Percentiles rank a stretch among this genome's conserved stretches.
Conservation (phyloP, 2,888 invertebrate species). For the Nymphalis urticae region DNA sequence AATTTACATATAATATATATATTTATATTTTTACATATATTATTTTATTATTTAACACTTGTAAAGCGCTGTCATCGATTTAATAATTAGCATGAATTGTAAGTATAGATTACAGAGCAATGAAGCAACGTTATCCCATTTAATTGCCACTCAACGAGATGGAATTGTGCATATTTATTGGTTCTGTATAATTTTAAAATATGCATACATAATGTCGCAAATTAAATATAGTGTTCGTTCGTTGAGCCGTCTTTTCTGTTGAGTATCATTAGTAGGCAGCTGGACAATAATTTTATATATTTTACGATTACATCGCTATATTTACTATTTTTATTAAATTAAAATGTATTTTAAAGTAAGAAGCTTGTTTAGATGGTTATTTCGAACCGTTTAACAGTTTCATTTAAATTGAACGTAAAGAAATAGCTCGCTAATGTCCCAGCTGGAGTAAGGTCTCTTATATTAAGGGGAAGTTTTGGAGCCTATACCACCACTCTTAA, state of each 20-base stretch:
- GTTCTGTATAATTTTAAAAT: constrained; percentile 46
- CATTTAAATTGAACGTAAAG: too few relatives aligned
- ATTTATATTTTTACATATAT: neutral
- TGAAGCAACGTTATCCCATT: constrained; percentile 30
- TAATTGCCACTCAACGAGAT: constrained; percentile 46
- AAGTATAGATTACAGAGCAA: neutral
- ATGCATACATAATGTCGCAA: constrained; percentile 51
- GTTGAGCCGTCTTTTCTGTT: constrained; percentile 30
- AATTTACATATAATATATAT: too few relatives aligned
- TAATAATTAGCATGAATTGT: constrained; percentile 2
- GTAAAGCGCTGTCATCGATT: neutral
- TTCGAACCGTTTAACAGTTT: too few relatives aligned
- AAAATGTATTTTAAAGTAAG: neutral
- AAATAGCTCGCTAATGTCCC: too few relatives aligned
- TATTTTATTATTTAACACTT: neutral
- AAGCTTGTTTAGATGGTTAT: neutral
- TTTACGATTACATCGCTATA: constrained; percentile 2
- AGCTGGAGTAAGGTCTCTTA: too few relatives aligned
- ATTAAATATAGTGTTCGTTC: constrained; percentile 49
- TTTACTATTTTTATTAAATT: constrained; percentile 11
- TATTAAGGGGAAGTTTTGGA: too few relatives aligned
- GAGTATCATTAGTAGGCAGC: constrained; percentile 23
- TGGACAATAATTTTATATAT: constrained; percentile 22
- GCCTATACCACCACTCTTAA: too few relatives aligned
- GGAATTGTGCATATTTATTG: constrained; percentile 46